Evolutionary conservation across 1,140 invertebrate genomes (phyloP).

Genomic region (Ceratoteleas bidentatus): DNA sequence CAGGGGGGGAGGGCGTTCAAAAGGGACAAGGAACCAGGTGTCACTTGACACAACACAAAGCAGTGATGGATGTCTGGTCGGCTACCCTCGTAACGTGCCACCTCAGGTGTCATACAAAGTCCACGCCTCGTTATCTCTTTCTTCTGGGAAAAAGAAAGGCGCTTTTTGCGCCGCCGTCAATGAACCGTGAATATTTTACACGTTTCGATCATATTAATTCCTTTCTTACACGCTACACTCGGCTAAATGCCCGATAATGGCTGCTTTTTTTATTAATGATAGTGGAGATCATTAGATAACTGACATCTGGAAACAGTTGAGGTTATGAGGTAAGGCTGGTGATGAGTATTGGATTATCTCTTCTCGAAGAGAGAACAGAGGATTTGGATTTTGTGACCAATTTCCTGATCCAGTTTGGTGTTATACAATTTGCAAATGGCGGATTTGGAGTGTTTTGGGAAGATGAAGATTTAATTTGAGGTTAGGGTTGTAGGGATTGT

Average conservation of each 20-base stretch:
- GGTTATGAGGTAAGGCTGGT: too few relatives aligned
- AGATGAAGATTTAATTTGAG: too few relatives aligned
- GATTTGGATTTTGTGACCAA: too few relatives aligned
- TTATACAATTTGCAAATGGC: too few relatives aligned
- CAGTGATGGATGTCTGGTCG: slow-evolving; percentile 68
- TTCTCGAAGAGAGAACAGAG: too few relatives aligned
- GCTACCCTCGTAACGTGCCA: slow-evolving; percentile 66
- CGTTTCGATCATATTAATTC: slow-evolving; percentile 51
- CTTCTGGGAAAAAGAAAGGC: slow-evolving; percentile 42
- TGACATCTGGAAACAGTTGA: not conserved
- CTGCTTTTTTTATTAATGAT: slow-evolving; percentile 39
- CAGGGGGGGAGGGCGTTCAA: slow-evolving; percentile 59
- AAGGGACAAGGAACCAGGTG: slow-evolving; percentile 69
- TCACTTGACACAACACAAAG: slow-evolving; percentile 67
- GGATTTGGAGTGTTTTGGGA: too few relatives aligned
- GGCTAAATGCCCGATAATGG: slow-evolving; percentile 37
- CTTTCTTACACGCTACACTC: slow-evolving; percentile 21
- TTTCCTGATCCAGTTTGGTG: too few relatives aligned
- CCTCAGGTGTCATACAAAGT: slow-evolving; percentile 69
- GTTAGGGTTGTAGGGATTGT: too few relatives aligned
- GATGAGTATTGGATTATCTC: too few relatives aligned
- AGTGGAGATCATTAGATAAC: slow-evolving; percentile 12
- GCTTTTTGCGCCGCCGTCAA: slow-evolving; percentile 33
- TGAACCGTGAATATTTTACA: slow-evolving; percentile 59
- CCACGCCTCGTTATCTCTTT: slow-evolving; percentile 69